These are phyloP conservation scores for Parnassius smintheus DNA, from an alignment of 2,888 invertebrate genomes.

Conservation along the genomic window DNA sequence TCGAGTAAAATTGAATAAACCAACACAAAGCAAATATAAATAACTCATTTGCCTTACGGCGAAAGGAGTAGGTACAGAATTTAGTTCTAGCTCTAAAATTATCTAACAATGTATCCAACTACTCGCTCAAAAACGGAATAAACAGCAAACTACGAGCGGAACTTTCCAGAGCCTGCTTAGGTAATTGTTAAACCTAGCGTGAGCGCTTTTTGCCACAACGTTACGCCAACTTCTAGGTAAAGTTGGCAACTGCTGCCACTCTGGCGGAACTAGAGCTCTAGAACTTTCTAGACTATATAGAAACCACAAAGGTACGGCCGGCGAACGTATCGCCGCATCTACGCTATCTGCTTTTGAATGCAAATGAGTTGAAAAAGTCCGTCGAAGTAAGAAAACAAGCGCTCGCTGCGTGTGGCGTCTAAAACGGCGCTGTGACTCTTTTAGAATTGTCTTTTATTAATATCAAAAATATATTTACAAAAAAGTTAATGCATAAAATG, in stretches of 20 bases:
- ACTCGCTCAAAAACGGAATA: constrained; percentile 50
- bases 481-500: too few relatives aligned
- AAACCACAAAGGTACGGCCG: constrained; percentile 73
- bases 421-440: constrained; percentile 44
- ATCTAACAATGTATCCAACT: constrained; percentile 33
- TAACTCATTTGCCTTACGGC: constrained; percentile 5
- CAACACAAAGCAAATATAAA: constrained; percentile 20
- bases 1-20: constrained; percentile 18
- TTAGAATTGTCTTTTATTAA: not conserved
- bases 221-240: constrained; percentile 69
- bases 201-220: constrained; percentile 76
- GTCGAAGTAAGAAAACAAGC: constrained; percentile 71
- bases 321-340: constrained; percentile 67
- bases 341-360: constrained; percentile 79
- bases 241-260: constrained; percentile 67
- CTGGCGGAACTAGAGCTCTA: constrained; percentile 53
- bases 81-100: constrained; percentile 28
- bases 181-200: constrained; percentile 79
- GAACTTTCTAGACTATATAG: constrained; percentile 70
- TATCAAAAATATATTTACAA: too few relatives aligned
- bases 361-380: constrained; percentile 80
- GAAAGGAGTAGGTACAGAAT: constrained; percentile 24
- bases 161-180: constrained; percentile 69
- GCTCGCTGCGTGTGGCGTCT: constrained; percentile 34
- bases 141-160: constrained; percentile 54